phyloP scores from a whole-genome alignment of 2,888 invertebrate species.

The Cephus spinipes region DNA sequence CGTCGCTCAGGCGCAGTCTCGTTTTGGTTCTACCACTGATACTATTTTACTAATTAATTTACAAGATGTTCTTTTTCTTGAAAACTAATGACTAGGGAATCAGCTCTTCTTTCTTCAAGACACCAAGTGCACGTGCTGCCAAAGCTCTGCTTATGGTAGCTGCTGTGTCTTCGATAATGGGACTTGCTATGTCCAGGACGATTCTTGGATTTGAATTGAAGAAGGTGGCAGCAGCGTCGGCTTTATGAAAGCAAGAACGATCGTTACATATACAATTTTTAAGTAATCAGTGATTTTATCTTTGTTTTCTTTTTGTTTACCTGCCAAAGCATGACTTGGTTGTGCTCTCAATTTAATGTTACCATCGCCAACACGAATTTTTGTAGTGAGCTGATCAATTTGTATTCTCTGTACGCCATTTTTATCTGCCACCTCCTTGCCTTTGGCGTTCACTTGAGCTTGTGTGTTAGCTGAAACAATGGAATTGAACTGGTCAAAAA shows the following conservation, averaged over 20 bases:
- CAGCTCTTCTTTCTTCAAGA: constrained; percentile 72
- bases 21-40: neutral
- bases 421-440: constrained; percentile 70
- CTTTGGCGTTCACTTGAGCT: constrained; percentile 71
- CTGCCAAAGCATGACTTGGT: constrained; percentile 48
- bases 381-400: constrained; percentile 72
- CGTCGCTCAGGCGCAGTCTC: constrained; percentile 6
- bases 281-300: neutral
- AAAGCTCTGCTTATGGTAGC: constrained; percentile 73
- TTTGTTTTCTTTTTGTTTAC: constrained; percentile 29
- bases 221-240: constrained; percentile 76
- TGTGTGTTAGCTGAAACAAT: constrained; percentile 70
- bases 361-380: constrained; percentile 74
- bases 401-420: constrained; percentile 74
- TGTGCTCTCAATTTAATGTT: constrained; percentile 70
- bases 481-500: constrained; percentile 14
- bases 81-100: constrained; percentile 56
- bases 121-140: constrained; percentile 72
- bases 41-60: neutral
- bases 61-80: neutral
- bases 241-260: constrained; percentile 58
- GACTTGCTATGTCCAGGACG: constrained; percentile 77
- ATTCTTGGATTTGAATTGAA: constrained; percentile 77
- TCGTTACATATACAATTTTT: neutral
- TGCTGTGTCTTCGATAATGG: constrained; percentile 76